A percentile compares a stretch with the other conserved stretches of the same genome.
Evolutionary conservation across 2,888 invertebrate species (phyloP).

Genomic region (Lathronympha strigana): DNA sequence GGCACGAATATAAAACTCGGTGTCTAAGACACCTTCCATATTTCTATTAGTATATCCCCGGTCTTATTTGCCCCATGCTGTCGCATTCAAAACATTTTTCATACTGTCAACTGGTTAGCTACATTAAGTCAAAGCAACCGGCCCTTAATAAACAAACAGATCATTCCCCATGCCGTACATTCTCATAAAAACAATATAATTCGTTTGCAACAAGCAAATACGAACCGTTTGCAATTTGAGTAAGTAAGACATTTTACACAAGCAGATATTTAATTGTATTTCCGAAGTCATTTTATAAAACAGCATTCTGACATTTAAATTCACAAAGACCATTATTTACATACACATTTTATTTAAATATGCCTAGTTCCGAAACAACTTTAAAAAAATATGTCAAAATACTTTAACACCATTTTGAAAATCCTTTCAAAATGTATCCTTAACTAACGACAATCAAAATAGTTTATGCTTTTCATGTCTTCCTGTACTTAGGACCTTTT

Average conservation of each 20-base stretch:
- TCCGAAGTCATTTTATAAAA: neutral
- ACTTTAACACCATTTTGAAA: neutral
- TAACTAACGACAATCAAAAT: conserved; percentile 1
- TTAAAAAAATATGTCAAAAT: neutral
- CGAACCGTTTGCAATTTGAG: neutral
- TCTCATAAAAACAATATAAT: conserved; percentile 6
- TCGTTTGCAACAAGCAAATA: neutral
- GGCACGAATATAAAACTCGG: too few species aligned
- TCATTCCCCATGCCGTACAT: neutral
- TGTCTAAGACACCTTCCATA: too few species aligned
- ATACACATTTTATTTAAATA: neutral
- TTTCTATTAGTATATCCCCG: too few species aligned
- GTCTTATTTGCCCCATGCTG: too few species aligned
- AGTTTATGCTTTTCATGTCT: neutral
- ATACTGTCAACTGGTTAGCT: neutral
- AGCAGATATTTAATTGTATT: too few species aligned
- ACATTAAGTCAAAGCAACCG: neutral
- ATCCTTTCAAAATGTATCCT: neutral
- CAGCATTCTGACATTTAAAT: conserved; percentile 7
- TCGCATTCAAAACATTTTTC: neutral
- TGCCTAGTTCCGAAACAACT: conserved; percentile 1
- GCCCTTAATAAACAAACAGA: neutral
- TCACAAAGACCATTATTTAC: conserved; percentile 10
- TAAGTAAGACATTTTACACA: neutral
- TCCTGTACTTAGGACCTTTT: neutral